Conservation (phyloP, 2,797 vertebrate species). For the Mastacembelus armatus region DNA sequence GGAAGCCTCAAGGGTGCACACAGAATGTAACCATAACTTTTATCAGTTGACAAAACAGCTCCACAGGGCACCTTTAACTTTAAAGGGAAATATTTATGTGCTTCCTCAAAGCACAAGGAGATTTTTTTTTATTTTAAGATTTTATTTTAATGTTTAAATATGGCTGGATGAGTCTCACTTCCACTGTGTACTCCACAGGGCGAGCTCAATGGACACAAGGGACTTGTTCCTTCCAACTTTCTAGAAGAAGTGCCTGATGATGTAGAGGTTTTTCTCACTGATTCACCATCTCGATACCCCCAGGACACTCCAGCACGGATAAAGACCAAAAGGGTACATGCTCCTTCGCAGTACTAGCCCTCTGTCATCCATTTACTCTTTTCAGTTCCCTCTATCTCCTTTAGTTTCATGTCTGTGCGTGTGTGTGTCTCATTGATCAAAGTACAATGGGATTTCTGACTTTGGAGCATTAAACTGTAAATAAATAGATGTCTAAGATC, state of each 20-base stretch:
- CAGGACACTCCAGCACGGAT: slow-evolving; percentile 88
- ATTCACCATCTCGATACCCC: slow-evolving; percentile 86
- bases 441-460: slow-evolving; percentile 68
- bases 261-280: slow-evolving; percentile 96
- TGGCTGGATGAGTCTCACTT: slow-evolving; percentile 20
- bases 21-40: not conserved
- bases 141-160: not conserved
- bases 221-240: slow-evolving; percentile 99
- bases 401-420: slow-evolving; percentile 76
- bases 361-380: slow-evolving; percentile 80
- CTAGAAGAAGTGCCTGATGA: slow-evolving; percentile 99
- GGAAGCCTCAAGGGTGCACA: not conserved
- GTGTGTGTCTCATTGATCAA: slow-evolving; percentile 66
- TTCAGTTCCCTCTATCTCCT: slow-evolving; percentile 73
- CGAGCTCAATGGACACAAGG: slow-evolving; percentile 96
- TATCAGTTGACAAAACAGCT: not conserved
- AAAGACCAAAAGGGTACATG: slow-evolving; percentile 98
- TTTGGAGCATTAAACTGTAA: slow-evolving; percentile 73
- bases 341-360: slow-evolving; percentile 80
- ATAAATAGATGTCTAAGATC: slow-evolving; percentile 73
- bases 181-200: slow-evolving; percentile 81
- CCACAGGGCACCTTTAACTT: slow-evolving; percentile 5
- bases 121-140: not conserved
- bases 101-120: too few relatives aligned
- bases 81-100: not conserved